phyloP scores from a whole-genome alignment of 1,140 invertebrate species.

The Aphaenogaster floridana region DNA sequence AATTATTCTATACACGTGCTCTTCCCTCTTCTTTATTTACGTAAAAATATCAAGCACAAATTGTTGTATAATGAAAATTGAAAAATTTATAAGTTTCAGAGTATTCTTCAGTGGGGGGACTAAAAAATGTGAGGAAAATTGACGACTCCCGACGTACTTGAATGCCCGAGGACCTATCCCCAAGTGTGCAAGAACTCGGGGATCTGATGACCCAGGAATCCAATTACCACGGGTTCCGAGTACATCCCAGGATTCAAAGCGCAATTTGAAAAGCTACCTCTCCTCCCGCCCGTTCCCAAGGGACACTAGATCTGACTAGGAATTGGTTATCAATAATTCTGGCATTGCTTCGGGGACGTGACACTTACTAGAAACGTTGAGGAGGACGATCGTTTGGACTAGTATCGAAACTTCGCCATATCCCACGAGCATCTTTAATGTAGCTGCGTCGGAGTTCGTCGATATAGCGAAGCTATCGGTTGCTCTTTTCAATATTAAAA shows the following conservation, averaged over 20 bases:
- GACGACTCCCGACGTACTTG: neutral
- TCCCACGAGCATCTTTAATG: slow-evolving; percentile 60
- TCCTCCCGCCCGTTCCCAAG: neutral
- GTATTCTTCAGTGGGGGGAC: neutral
- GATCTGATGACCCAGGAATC: slow-evolving; percentile 58
- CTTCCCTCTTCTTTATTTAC: neutral
- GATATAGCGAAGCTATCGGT: slow-evolving; percentile 8
- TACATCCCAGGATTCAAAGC: slow-evolving; percentile 54
- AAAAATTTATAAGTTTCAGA: neutral
- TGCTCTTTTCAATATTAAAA: slow-evolving; percentile 46
- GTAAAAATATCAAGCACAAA: neutral
- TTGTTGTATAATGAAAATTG: neutral
- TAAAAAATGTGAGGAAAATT: neutral
- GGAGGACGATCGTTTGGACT: slow-evolving; percentile 42
- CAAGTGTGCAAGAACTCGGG: slow-evolving; percentile 37
- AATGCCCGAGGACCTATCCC: neutral
- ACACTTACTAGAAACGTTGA: slow-evolving; percentile 61
- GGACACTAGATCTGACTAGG: slow-evolving; percentile 53
- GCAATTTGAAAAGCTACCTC: slow-evolving; percentile 61
- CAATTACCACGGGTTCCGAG: slow-evolving; percentile 49
- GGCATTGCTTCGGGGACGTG: slow-evolving; percentile 58
- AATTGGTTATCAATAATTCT: slow-evolving; percentile 64
- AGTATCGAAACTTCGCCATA: slow-evolving; percentile 49
- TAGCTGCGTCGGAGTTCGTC: slow-evolving; percentile 25
- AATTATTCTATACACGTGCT: neutral